These are phyloP conservation scores for Latrodectus hesperus DNA, from an alignment of 2,888 invertebrate genomes.

Conservation along the genomic window DNA sequence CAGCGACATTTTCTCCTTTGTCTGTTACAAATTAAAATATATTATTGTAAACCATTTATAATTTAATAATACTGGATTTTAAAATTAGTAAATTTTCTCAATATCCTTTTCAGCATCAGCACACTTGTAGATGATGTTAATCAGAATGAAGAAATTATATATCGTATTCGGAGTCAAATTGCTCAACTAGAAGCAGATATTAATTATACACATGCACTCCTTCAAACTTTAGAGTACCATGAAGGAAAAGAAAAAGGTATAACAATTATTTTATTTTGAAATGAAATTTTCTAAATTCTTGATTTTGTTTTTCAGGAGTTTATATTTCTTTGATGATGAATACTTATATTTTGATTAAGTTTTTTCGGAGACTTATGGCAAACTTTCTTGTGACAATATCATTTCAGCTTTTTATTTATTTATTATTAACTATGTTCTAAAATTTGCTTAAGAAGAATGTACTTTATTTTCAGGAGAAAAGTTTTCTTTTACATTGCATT, in stretches of 20 bases:
- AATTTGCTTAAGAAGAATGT: too few species aligned
- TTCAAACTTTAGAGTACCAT: conserved; percentile 71
- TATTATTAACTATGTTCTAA: too few species aligned
- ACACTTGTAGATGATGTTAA: conserved; percentile 70
- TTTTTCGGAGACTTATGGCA: too few species aligned
- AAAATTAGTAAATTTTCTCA: too few species aligned
- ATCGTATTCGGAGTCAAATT: conserved; percentile 73
- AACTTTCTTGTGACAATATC: too few species aligned
- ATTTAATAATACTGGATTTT: not conserved
- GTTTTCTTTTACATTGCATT: conserved; percentile 72
- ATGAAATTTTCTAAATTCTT: not conserved
- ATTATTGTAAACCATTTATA: not conserved
- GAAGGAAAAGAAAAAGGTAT: conserved; percentile 27
- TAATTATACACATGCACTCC: conserved; percentile 68
- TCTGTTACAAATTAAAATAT: not conserved
- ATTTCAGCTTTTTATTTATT: too few species aligned
- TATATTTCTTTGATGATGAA: too few species aligned
- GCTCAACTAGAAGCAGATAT: conserved; percentile 74
- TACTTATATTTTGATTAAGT: too few species aligned
- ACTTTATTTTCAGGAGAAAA: conserved; percentile 38
- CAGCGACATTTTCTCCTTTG: not conserved
- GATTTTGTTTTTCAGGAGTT: too few species aligned
- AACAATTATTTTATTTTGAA: not conserved
- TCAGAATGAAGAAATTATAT: conserved; percentile 72
- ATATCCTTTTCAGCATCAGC: conserved; percentile 49